Evolutionary conservation across 2,888 invertebrate genomes (phyloP), one percentile per base, ranked within the genome.

Genomic region (Sisyra nigra): DNA sequence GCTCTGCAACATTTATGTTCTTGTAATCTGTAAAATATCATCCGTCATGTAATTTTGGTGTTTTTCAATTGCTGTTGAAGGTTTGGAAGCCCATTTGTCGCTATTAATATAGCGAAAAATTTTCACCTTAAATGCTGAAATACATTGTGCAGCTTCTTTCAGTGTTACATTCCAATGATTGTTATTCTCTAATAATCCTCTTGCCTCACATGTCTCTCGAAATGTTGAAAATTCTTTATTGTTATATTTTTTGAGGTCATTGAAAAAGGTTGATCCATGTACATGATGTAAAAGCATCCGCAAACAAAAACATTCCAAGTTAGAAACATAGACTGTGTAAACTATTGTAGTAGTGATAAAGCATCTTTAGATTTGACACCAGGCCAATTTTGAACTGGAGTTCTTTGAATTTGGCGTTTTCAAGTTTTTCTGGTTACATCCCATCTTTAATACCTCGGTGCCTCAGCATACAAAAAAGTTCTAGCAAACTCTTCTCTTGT

Each of bases 101-200:
- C 7, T 24, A 24, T 24, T 24, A 24, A 24, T 24, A 24, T 3
- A 5, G 24, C 24, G 7, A 24, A 24, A 3, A 24, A 7, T 7
- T 24, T 7, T 24, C 24, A 24, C 7, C 7, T 24, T 3, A 7
- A 7, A 24, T n/a, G 17, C 9, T n/a, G 17, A 35, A 35, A 9
- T 8, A 35, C 17, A 15, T 3, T 3, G 17, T 35, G 44, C 48
- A 1, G 56, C 55, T 44, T 61, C 57, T 40, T 50, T 47, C 42
- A 57, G 42, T 38, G 52, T 50, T 18, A 31, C 41, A 42, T 54
- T 46, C 57, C 57, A 60, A 37, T 57, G 54, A 19, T 40, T 44
- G 45, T 59, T 57, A 46, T 58, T 50, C 49, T 60, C 55, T 18
- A 62, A 47, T 42, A 61, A 46, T 3, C 55, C 53, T 24, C 49